Conservation (phyloP, 2,888 invertebrate species). For the Pteria penguin region DNA sequence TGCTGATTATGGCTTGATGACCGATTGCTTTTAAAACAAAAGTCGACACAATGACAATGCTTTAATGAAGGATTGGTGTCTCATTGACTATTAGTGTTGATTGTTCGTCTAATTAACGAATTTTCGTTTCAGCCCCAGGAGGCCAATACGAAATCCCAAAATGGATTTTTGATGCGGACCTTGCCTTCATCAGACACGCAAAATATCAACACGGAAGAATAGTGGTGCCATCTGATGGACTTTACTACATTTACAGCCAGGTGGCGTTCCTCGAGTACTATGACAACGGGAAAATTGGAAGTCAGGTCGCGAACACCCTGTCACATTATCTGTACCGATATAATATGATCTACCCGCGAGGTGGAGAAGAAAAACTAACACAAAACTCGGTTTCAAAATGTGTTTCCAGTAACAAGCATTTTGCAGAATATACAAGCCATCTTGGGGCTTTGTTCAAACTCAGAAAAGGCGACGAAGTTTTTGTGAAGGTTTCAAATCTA, state of each 20-base stretch:
- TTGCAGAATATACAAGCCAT: slow-evolving; percentile 74
- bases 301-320: slow-evolving; percentile 52
- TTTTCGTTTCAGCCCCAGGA: slow-evolving; percentile 62
- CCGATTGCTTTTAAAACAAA: no score
- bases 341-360: slow-evolving; percentile 71
- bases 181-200: slow-evolving; percentile 69
- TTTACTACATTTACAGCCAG: slow-evolving; percentile 74
- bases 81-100: no score
- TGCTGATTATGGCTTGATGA: no score
- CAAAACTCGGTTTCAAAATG: slow-evolving; percentile 74
- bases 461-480: slow-evolving; percentile 71
- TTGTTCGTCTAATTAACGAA: no score
- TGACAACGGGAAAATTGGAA: slow-evolving; percentile 42
- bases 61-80: no score
- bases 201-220: slow-evolving; percentile 70
- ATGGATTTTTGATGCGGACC: slow-evolving; percentile 69
- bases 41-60: no score
- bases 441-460: slow-evolving; percentile 74
- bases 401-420: slow-evolving; percentile 68
- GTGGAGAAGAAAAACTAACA: slow-evolving; percentile 72
- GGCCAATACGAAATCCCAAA: slow-evolving; percentile 66
- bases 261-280: slow-evolving; percentile 69
- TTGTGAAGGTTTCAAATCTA: slow-evolving; percentile 74
- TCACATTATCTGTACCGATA: slow-evolving; percentile 72
- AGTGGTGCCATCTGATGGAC: slow-evolving; percentile 68